phyloP scores from a whole-genome alignment of 1,140 invertebrate species.

The Sinonovacula constricta region DNA sequence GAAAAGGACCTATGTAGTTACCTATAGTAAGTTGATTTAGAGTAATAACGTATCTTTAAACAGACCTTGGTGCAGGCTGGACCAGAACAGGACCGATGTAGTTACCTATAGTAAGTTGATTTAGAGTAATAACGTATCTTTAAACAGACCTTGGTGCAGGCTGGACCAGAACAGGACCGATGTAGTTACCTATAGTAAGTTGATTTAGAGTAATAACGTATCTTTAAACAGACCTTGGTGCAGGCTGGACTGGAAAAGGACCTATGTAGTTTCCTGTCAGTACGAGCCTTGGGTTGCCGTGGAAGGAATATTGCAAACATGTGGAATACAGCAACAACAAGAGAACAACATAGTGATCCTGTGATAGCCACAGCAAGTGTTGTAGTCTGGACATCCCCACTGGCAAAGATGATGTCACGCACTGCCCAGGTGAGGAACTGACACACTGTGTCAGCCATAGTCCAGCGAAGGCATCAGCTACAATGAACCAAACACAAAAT shows the following conservation, averaged over 20 bases:
- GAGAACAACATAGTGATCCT: conserved; percentile 67
- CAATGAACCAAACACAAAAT: no score
- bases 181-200: not conserved
- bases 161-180: not conserved
- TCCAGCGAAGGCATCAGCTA: no score
- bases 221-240: not conserved
- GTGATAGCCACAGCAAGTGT: conserved; percentile 68
- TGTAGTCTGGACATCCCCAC: conserved; percentile 67
- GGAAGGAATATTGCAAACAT: conserved; percentile 49
- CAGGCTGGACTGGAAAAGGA: not conserved
- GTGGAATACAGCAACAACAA: conserved; percentile 61
- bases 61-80: no score
- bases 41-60: no score
- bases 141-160: not conserved
- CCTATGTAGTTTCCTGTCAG: not conserved
- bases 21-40: no score
- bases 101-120: no score
- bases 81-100: no score
- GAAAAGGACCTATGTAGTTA: no score
- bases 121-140: no score
- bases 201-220: no score
- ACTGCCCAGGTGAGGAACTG: conserved; percentile 75
- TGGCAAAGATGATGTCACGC: conserved; percentile 67
- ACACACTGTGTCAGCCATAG: conserved; percentile 35
- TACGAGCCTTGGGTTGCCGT: not conserved